phyloP scores from a whole-genome alignment of 1,140 invertebrate genomes.

The Trialeurodes vaporariorum region DNA sequence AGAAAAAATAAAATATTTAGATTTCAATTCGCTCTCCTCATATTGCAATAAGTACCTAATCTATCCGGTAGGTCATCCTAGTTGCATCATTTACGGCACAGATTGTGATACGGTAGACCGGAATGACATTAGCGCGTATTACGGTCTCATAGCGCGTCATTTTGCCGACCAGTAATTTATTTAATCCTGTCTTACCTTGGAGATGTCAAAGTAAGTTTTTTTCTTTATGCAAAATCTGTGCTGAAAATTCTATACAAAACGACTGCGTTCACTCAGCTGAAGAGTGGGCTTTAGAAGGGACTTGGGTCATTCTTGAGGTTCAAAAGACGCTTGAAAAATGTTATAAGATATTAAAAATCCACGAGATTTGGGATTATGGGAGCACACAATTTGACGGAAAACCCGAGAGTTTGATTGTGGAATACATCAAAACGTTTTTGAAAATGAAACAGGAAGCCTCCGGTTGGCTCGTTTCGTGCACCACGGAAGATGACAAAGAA shows the following conservation, averaged over 20 bases:
- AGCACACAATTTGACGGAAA: conserved; percentile 12
- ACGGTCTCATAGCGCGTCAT: conserved; percentile 28
- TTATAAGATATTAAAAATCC: conserved; percentile 31
- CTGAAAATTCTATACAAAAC: conserved; percentile 9
- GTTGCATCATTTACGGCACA: conserved; percentile 27
- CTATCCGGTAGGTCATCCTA: conserved; percentile 32
- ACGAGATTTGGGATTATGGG: conserved; percentile 34
- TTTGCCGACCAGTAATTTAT: conserved; percentile 28
- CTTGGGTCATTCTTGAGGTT: conserved; percentile 33
- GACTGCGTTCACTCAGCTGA: conserved; percentile 25
- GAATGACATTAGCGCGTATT: conserved; percentile 2
- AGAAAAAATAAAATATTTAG: conserved; percentile 32
- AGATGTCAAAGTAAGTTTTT: conserved; percentile 28
- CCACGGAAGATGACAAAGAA: conserved; percentile 23
- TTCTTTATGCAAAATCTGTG: conserved; percentile 26
- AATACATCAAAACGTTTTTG: conserved; percentile 30
- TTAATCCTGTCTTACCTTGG: conserved; percentile 28
- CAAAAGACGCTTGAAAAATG: conserved; percentile 29
- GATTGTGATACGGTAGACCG: conserved; percentile 20
- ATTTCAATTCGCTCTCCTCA: conserved; percentile 33
- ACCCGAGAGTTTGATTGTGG: conserved; percentile 25
- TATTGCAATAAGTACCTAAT: conserved; percentile 26
- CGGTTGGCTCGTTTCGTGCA: conserved; percentile 28
- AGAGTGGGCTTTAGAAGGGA: conserved; percentile 30
- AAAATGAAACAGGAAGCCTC: conserved; percentile 31